phyloP scores from a whole-genome alignment of 2,113 vertebrate species.

The Philantomba maxwellii region DNA sequence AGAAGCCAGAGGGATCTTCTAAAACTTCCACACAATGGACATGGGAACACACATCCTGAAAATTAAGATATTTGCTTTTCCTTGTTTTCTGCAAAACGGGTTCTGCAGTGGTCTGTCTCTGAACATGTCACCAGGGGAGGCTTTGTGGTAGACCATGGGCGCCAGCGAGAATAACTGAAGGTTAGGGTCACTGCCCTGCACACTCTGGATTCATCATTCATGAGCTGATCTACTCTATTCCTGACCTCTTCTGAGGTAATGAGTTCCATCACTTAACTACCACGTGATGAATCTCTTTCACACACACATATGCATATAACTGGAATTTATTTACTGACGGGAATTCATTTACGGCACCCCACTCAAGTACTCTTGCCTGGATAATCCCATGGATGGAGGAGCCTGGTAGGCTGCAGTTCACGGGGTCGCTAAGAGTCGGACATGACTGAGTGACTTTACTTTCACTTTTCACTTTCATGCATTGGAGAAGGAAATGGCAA shows the following conservation, averaged over 20 bases:
- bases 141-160: not conserved
- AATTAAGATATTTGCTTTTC: not conserved
- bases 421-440: too few species aligned
- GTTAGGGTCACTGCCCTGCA: not conserved
- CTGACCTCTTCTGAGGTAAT: not conserved
- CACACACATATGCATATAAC: not conserved
- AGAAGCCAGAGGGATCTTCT: not conserved
- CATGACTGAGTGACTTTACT: too few species aligned
- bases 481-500: too few species aligned
- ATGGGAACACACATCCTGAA: not conserved
- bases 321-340: not conserved
- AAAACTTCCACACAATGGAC: not conserved
- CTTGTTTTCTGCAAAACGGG: not conserved
- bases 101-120: not conserved
- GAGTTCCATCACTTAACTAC: not conserved
- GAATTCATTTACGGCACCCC: not conserved
- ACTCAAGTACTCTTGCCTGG: too few species aligned
- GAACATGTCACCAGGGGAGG: not conserved
- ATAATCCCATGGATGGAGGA: too few species aligned
- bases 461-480: too few species aligned
- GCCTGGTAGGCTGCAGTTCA: too few species aligned
- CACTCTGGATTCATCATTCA: not conserved
- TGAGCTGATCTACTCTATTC: not conserved
- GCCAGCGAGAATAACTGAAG: not conserved
- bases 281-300: not conserved